Base-by-base conservation (phyloP, 1,140 invertebrate species). In the Notospermus geniculatus region DNA sequence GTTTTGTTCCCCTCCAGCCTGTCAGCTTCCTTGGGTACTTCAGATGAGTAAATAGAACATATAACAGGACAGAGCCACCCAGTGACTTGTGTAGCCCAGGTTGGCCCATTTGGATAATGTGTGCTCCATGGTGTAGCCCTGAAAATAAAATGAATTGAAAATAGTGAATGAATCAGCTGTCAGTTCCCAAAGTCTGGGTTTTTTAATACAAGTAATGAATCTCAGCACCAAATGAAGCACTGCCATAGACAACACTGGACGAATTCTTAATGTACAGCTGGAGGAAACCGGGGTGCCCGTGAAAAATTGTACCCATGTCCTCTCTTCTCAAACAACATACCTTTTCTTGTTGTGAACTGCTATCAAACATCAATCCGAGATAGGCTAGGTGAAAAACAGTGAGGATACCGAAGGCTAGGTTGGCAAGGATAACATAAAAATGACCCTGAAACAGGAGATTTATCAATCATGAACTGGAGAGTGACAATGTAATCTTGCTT, bases 341-440 rank as follows among this genome's bases (percentile, higher is more conserved):
- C 65, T 74, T 65, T 63, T 77, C 74, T 65, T 79, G 71, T 11
- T 71, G 62, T 23, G 59, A 83, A 27, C 88, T 88, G 58, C 85
- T 88, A 77, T 92, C 90, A 84, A 96, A 92, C 86, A 94, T 90
- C 4, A 93, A 85, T 23, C 93, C 93, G 64, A 95, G 84, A 80
- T 94, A 95, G 30, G 91, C 88, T 65, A 95, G 83, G 78, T 95
- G 90, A 71, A 92, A 88, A 13, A 93, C 83, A 15, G 90, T 85
- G 43, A 93, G 77, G 1, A 87, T 64, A 7, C 86, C 87, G 82
- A 95, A 93, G 9, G 82, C 66, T 19, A 88, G 61, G 78, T 95
- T 90, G 2, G 81, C 87, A 2, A 86, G 30, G 60, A 87, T 74
- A 13, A 89, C 85, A 64, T 84, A 84, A 57, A 86, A 81, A 67